These are phyloP conservation scores for Drosophila bocqueti DNA, from an alignment of 1,140 invertebrate genomes.

Conservation along the genomic window DNA sequence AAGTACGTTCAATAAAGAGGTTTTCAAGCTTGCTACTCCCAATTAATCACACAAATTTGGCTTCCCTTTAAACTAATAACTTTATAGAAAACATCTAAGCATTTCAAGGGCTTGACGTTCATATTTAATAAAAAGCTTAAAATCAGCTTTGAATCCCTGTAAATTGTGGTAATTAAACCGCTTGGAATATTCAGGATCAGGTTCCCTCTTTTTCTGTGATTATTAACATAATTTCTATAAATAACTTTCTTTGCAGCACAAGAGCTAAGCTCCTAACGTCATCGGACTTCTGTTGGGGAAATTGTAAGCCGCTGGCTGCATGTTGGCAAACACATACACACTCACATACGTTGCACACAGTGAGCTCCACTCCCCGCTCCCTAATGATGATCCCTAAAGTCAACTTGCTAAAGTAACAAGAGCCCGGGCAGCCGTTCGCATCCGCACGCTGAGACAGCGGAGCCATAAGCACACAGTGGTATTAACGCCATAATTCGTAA, in stretches of 20 bases:
- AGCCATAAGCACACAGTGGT: constrained; percentile 73
- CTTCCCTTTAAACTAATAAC: background rate
- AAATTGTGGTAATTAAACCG: constrained; percentile 1
- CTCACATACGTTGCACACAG: background rate
- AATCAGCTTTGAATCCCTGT: background rate
- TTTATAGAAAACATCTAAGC: background rate
- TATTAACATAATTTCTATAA: constrained; percentile 48
- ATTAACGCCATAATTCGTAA: constrained; percentile 81
- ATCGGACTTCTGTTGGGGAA: constrained; percentile 36
- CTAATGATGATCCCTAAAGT: constrained; percentile 81
- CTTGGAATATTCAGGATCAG: background rate
- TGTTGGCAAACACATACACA: constrained; percentile 8
- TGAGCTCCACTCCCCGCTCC: background rate
- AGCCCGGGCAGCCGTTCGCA: constrained; percentile 22
- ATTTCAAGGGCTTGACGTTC: background rate
- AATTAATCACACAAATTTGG: background rate
- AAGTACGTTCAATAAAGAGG: background rate
- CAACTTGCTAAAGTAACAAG: constrained; percentile 78
- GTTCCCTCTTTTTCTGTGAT: constrained; percentile 4
- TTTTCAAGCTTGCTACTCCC: background rate
- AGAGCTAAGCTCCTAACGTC: constrained; percentile 34
- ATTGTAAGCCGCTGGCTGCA: constrained; percentile 41
- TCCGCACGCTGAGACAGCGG: constrained; percentile 6
- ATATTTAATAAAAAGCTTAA: background rate
- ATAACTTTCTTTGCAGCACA: constrained; percentile 36